Evolutionary conservation across 2,113 vertebrate species (phyloP).

Genomic region (Leptosomus discolor): DNA sequence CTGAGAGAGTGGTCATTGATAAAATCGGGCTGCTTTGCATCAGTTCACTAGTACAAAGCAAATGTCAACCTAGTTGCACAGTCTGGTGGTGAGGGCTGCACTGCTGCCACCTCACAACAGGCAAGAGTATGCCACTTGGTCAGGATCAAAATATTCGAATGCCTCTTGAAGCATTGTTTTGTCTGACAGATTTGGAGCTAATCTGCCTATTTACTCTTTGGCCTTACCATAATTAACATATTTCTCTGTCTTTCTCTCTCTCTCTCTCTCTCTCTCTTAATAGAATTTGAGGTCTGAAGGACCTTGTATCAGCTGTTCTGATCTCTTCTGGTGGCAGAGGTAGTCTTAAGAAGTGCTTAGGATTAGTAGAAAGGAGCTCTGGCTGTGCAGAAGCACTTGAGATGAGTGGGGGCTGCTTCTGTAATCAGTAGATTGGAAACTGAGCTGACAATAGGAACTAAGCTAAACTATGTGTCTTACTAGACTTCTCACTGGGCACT

Average conservation of each 20-base stretch:
- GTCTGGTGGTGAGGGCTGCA: background rate
- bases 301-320: background rate
- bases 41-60: background rate
- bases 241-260: background rate
- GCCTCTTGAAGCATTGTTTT: background rate
- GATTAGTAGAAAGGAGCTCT: background rate
- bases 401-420: background rate
- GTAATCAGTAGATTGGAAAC: slow-evolving; percentile 8
- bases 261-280: background rate
- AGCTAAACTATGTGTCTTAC: background rate
- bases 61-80: background rate
- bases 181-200: background rate
- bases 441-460: background rate
- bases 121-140: background rate
- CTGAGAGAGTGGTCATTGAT: background rate
- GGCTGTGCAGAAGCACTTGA: background rate
- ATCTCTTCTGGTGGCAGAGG: background rate
- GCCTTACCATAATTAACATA: background rate
- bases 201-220: background rate
- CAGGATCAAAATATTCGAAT: background rate
- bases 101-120: background rate
- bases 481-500: background rate
- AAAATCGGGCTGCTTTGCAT: background rate
- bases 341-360: background rate
- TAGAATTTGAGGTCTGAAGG: background rate